Percentiles rank a stretch among this genome's conserved stretches.
Evolutionary conservation across 2,888 invertebrate genomes (phyloP).

Genomic region (Ecdyonurus torrentis): DNA sequence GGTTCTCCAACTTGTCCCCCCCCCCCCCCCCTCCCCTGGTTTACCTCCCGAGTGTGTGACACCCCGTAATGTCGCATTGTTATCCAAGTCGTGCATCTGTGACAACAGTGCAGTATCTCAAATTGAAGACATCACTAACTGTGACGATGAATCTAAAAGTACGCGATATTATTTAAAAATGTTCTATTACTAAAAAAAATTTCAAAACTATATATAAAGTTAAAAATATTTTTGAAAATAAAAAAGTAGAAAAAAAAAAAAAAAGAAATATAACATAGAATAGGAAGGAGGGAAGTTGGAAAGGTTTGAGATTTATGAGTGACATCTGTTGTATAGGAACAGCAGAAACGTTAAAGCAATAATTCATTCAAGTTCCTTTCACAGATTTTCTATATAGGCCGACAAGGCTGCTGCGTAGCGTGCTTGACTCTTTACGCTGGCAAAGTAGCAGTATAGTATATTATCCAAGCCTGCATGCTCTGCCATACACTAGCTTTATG

Average conservation of each 20-base stretch:
- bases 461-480: too few species aligned
- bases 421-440: not conserved
- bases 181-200: too few species aligned
- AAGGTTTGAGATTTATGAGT: conserved; percentile 4
- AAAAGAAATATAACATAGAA: too few species aligned
- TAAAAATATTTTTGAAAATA: not conserved
- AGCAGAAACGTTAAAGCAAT: conserved; percentile 2
- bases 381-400: not conserved
- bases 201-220: too few species aligned
- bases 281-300: conserved; percentile 3
- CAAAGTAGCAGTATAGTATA: not conserved
- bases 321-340: conserved; percentile 3
- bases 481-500: too few species aligned
- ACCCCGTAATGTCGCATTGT: too few species aligned
- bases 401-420: not conserved
- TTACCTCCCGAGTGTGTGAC: not conserved
- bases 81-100: too few species aligned
- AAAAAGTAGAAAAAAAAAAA: not conserved
- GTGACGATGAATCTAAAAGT: too few species aligned
- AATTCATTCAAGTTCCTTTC: conserved; percentile 4
- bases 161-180: too few species aligned
- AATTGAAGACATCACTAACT: too few species aligned
- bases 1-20: not conserved
- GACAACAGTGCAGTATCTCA: too few species aligned
- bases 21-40: not conserved